Evolutionary conservation across 2,797 vertebrate species (phyloP).

Genomic region (Acrossocheilus wenchowensis): DNA sequence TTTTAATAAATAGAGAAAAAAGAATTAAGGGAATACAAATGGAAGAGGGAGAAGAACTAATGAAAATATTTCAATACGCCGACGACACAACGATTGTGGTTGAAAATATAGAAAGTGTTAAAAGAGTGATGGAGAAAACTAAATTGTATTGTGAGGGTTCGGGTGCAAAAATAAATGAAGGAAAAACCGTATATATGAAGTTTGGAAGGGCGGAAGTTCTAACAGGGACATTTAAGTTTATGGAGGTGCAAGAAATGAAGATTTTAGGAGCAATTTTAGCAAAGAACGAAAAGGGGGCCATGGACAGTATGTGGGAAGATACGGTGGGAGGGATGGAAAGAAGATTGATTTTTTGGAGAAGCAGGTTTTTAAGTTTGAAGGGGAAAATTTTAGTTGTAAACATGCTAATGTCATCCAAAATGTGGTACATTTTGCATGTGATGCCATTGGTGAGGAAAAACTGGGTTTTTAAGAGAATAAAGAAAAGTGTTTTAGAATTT

Average conservation of each 20-base stretch:
- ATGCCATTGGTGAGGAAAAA: too few species aligned
- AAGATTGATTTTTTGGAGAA: neutral
- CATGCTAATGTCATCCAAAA: neutral
- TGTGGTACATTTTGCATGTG: too few species aligned
- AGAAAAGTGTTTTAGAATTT: too few species aligned
- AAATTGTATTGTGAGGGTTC: neutral
- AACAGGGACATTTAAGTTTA: neutral
- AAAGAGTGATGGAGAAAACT: neutral
- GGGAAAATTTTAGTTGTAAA: neutral
- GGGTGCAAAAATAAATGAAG: neutral
- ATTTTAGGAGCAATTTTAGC: too few species aligned
- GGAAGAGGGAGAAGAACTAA: neutral
- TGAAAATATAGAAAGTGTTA: neutral
- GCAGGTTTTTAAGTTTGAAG: neutral
- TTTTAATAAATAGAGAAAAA: constrained; percentile 5
- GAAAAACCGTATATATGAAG: neutral
- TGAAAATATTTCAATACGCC: neutral
- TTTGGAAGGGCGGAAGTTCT: neutral
- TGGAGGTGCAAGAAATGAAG: neutral
- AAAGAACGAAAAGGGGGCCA: neutral
- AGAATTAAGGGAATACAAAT: neutral
- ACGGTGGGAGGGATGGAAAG: neutral
- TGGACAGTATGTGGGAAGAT: neutral
- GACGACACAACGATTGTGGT: constrained; percentile 10
- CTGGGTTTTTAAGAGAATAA: too few species aligned